phyloP scores from a whole-genome alignment of 2,797 vertebrate species.

The Monodelphis domestica region DNA sequence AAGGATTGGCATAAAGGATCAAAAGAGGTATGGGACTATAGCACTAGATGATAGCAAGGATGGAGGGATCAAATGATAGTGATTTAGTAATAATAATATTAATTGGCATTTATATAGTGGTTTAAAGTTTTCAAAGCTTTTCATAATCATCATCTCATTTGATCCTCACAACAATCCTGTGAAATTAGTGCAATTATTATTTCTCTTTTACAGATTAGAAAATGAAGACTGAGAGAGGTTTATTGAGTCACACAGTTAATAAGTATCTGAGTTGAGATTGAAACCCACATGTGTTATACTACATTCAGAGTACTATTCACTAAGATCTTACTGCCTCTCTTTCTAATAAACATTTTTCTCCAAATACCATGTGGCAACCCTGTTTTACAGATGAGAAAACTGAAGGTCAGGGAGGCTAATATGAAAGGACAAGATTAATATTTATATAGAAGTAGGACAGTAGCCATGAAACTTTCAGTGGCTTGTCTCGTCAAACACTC shows the following conservation, averaged over 20 bases:
- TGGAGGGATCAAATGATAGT: not conserved
- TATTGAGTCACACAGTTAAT: not conserved
- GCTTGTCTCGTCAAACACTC: not conserved
- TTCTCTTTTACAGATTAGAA: not conserved
- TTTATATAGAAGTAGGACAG: not conserved
- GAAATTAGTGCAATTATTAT: not conserved
- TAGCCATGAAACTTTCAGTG: not conserved
- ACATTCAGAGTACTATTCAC: not conserved
- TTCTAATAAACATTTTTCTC: not conserved
- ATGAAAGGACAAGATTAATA: not conserved
- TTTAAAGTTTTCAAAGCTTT: not conserved
- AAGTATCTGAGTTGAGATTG: not conserved
- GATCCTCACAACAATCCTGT: not conserved
- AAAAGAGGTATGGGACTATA: not conserved
- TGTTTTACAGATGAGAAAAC: not conserved
- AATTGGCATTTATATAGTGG: not conserved
- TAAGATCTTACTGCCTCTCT: not conserved
- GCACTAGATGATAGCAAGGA: not conserved
- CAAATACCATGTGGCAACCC: not conserved
- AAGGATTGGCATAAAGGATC: not conserved
- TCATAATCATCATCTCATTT: not conserved
- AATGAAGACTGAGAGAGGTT: not conserved
- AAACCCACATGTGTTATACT: not conserved
- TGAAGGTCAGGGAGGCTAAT: not conserved
- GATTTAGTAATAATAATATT: not conserved